Evolutionary conservation across 2,113 vertebrate genomes (phyloP).

Genomic region (Chinchilla lanigera): DNA sequence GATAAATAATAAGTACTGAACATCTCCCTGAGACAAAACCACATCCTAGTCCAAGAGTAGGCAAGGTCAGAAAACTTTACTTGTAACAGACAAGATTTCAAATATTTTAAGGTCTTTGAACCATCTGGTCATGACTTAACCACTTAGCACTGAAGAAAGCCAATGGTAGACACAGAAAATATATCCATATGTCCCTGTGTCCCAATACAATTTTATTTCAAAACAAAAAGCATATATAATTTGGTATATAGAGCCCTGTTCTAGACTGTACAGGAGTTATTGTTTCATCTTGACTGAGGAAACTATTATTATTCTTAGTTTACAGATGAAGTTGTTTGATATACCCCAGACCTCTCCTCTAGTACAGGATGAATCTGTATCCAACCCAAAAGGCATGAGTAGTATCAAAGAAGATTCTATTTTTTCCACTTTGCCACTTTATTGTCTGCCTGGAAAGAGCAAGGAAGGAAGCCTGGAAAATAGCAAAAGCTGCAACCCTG

Average conservation of each 20-base stretch:
- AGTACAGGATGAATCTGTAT: not conserved
- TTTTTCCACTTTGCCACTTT: not conserved
- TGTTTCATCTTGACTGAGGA: not conserved
- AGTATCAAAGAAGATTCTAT: not conserved
- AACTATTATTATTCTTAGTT: not conserved
- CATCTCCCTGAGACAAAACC: not conserved
- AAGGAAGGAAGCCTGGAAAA: not conserved
- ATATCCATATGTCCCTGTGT: not conserved
- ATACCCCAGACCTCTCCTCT: not conserved
- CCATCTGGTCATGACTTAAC: not conserved
- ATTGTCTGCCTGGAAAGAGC: not conserved
- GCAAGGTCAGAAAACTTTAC: constrained; percentile 4
- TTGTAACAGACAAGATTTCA: not conserved
- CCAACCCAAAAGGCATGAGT: not conserved
- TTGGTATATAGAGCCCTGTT: not conserved
- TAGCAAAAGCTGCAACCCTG: not conserved
- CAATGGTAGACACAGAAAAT: not conserved
- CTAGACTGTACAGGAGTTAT: not conserved
- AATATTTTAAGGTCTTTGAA: not conserved
- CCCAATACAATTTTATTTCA: not conserved
- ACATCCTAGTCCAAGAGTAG: not conserved
- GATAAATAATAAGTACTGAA: not conserved
- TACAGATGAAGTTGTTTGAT: not conserved
- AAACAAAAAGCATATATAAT: not conserved
- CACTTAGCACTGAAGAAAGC: not conserved